Percentiles rank a stretch among this genome's conserved stretches.
Conservation (phyloP, 2,888 invertebrate genomes). For the Synergus laeviventris region DNA sequence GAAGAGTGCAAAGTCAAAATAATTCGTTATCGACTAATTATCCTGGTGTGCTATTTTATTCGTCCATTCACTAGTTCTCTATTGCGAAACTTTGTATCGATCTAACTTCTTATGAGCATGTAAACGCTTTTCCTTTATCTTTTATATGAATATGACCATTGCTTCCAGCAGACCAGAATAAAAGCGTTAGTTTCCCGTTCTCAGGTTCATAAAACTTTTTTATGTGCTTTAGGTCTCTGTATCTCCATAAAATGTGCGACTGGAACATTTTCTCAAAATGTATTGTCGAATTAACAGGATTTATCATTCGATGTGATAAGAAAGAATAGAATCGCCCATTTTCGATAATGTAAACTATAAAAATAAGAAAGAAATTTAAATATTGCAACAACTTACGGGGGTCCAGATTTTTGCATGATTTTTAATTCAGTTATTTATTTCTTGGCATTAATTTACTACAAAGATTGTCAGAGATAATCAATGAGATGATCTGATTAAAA, state of each 20-base stretch:
- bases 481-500: neutral
- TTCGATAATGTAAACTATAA: neutral
- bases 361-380: neutral
- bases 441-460: neutral
- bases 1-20: slow-evolving; percentile 1
- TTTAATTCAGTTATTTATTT: neutral
- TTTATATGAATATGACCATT: slow-evolving; percentile 34
- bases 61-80: neutral
- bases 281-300: slow-evolving; percentile 38
- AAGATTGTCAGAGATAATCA: neutral
- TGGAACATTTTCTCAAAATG: slow-evolving; percentile 34
- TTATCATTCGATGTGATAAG: slow-evolving; percentile 20
- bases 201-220: slow-evolving; percentile 39
- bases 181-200: slow-evolving; percentile 6
- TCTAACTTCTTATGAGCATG: neutral
- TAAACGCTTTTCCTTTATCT: slow-evolving; percentile 7
- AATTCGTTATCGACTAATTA: neutral
- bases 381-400: no score
- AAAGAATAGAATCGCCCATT: neutral
- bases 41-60: neutral
- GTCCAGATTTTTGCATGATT: neutral
- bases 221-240: slow-evolving; percentile 27
- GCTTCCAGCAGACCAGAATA: neutral
- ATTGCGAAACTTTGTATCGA: neutral
- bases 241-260: slow-evolving; percentile 37